Evolutionary conservation across 2,113 vertebrate genomes (phyloP).

Genomic region (Meriones unguiculatus): DNA sequence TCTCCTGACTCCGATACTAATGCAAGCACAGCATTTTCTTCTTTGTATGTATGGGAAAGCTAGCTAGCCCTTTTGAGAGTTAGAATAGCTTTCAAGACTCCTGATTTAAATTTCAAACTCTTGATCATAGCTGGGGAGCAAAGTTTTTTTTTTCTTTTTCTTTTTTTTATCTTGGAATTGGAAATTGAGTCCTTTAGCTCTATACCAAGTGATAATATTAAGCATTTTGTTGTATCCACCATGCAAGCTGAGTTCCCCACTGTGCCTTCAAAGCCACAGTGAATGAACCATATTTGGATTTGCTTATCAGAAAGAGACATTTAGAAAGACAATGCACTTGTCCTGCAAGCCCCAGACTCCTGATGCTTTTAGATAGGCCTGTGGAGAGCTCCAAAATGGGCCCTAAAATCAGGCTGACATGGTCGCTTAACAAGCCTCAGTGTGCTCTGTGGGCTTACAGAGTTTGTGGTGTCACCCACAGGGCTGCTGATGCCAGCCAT

Average conservation of each 20-base stretch:
- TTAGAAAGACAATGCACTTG: constrained; percentile 91
- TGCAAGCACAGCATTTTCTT: constrained; percentile 85
- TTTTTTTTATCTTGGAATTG: constrained; percentile 87
- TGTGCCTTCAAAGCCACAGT: constrained; percentile 89
- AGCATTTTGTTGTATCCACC: constrained; percentile 89
- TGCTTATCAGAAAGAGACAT: constrained; percentile 90
- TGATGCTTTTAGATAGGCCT: constrained; percentile 90
- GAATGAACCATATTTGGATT: constrained; percentile 90
- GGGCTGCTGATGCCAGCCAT: constrained; percentile 89
- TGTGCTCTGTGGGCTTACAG: constrained; percentile 86
- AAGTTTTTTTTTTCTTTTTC: constrained; percentile 42
- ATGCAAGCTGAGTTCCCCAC: constrained; percentile 88
- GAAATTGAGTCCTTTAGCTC: constrained; percentile 88
- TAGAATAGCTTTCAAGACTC: constrained; percentile 88
- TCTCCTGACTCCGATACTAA: constrained; percentile 78
- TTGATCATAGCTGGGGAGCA: constrained; percentile 86
- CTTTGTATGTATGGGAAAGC: constrained; percentile 87
- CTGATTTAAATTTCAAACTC: constrained; percentile 92
- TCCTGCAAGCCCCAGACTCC: constrained; percentile 87
- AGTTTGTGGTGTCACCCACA: constrained; percentile 88
- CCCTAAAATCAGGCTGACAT: constrained; percentile 92
- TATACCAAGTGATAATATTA: constrained; percentile 88
- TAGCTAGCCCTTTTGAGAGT: constrained; percentile 86
- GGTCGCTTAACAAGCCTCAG: constrained; percentile 90
- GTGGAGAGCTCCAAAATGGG: constrained; percentile 89